Evolutionary conservation across 2,797 vertebrate species (phyloP), one percentile per base, ranked within the genome.

Genomic region (Centroberyx gerrardi): DNA sequence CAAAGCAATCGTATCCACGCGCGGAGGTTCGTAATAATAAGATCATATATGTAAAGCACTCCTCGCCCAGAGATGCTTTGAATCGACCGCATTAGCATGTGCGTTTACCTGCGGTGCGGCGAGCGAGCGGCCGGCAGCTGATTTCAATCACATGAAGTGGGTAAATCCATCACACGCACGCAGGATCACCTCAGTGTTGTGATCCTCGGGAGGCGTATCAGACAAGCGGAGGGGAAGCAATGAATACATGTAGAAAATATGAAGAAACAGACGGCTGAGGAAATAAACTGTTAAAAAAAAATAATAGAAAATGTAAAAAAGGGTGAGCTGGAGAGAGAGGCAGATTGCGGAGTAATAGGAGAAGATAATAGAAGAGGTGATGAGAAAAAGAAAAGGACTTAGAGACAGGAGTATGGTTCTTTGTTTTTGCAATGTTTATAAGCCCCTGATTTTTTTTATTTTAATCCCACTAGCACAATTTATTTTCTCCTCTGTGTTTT

Each of bases 141-240:
- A 69, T 70, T 71, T 42, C 64, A 78, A 78, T 79, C 68, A 76
- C 75, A 48, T 81, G 67, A 86, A 84, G 86, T 70, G 72, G 61
- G 27, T 22, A 29, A 76, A 72, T 80, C 80, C 74, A 74, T 86
- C 79, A 68, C 79, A 68, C 55, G 58, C 18, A 17, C 42, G 9
- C 38, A 48, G 49, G 13, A 33, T 83, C 53, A 22, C 8, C 36
- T 72, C 72, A 31, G 66, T 59, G 31, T 61, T 78, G 72, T 84
- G 31, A 83, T 75, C 79, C 75, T 59, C 18, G 18, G 14, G 68
- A 82, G 53, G 33, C 13, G 15, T 29, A 38, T 68, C 48, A 36
- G 40, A 55, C 60, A 78, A 36, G 31, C 12, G 56, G 33, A 62
- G 67, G 70, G 22, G 48, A 75, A 17, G 62, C 63, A 80, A 83